These are phyloP conservation scores for Zaprionus lachaisei DNA, from an alignment of 1,140 invertebrate species.

Conservation along the genomic window DNA sequence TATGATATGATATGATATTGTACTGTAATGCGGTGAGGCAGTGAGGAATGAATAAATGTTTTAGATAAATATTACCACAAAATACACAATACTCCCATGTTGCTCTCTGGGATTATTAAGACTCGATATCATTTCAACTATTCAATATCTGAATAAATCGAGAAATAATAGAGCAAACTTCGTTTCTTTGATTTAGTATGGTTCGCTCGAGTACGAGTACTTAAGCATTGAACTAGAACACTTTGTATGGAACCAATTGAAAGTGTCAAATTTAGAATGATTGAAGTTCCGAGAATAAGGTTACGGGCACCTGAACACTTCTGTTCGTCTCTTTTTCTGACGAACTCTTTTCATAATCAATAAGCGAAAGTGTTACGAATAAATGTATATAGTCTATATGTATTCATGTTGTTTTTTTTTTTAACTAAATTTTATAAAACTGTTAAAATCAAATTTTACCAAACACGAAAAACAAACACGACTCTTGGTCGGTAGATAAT, in stretches of 20 bases:
- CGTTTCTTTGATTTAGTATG: not conserved
- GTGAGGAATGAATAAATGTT: not conserved
- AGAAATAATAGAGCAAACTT: not conserved
- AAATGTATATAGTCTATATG: constrained; percentile 55
- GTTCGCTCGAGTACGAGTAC: not conserved
- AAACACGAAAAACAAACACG: constrained; percentile 32
- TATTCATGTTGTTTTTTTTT: constrained; percentile 47
- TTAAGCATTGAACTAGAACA: constrained; percentile 3
- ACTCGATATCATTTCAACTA: not conserved
- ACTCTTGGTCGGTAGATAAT: constrained; percentile 37
- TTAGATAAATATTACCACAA: constrained; percentile 6
- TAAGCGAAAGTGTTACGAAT: constrained; percentile 41
- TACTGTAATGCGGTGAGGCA: not conserved
- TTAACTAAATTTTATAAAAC: constrained; percentile 60
- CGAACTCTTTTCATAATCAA: constrained; percentile 46
- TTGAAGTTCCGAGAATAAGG: not conserved
- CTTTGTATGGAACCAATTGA: constrained; percentile 39
- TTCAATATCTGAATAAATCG: not conserved
- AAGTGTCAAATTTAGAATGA: constrained; percentile 64
- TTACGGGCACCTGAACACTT: not conserved
- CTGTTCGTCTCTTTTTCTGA: constrained; percentile 44
- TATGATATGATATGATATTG: not conserved
- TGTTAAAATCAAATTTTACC: constrained; percentile 74
- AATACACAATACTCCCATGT: not conserved
- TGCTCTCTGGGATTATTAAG: not conserved